A percentile compares a stretch with the other conserved stretches of the same genome.
phyloP scores from a whole-genome alignment of 2,888 invertebrate species.

The Platycheirus albimanus region DNA sequence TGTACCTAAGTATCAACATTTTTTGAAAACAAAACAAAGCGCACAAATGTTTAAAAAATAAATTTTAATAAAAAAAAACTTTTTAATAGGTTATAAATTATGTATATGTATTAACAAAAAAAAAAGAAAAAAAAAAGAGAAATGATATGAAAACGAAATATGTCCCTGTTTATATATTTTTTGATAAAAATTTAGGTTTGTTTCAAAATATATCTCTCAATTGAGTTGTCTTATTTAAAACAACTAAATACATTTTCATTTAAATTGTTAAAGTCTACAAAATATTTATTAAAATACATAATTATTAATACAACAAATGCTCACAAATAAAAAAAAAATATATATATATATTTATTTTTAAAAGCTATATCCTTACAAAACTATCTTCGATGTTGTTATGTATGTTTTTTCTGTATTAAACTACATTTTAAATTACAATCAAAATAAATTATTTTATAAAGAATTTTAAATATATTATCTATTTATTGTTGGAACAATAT shows the following conservation, averaged over 20 bases:
- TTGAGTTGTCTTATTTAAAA: constrained; percentile 42
- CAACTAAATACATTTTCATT: constrained; percentile 42
- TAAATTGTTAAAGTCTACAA: constrained; percentile 62
- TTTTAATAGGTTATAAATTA: constrained; percentile 44
- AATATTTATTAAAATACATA: constrained; percentile 16
- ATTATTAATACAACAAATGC: constrained; percentile 12
- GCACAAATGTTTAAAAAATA: constrained; percentile 68
- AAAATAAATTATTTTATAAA: constrained; percentile 44
- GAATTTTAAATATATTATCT: constrained; percentile 28
- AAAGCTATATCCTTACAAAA: background rate
- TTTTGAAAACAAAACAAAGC: constrained; percentile 64
- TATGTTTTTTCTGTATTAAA: constrained; percentile 4
- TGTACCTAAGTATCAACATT: constrained; percentile 73
- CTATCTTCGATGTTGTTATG: constrained; percentile 46
- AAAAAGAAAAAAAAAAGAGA: constrained; percentile 4
- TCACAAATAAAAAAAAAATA: constrained; percentile 3
- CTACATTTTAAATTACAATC: constrained; percentile 26
- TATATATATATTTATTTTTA: constrained; percentile 14
- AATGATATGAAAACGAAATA: constrained; percentile 35
- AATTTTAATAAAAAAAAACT: constrained; percentile 24
- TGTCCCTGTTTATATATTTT: constrained; percentile 60
- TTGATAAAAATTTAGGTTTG: constrained; percentile 57
- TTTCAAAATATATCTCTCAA: constrained; percentile 55
- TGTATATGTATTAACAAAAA: constrained; percentile 11
- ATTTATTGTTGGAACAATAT: constrained; percentile 5